Evolutionary conservation across 1,140 invertebrate genomes (phyloP).

Genomic region (Mercenaria mercenaria): DNA sequence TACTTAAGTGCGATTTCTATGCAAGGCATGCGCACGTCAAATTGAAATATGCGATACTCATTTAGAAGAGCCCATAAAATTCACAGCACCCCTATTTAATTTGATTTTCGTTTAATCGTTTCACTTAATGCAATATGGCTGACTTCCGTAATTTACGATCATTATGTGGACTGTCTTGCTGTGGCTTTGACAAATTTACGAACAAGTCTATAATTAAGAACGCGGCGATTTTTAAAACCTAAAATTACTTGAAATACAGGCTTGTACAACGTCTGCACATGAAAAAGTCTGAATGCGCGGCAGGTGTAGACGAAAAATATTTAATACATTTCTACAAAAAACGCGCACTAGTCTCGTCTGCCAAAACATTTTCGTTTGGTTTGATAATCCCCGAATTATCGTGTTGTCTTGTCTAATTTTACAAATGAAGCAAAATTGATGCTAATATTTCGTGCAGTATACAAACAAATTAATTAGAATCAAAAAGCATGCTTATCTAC

Average conservation of each 20-base stretch:
- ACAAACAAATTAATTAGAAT: conserved; percentile 24
- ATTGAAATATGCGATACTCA: not conserved
- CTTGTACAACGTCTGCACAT: not conserved
- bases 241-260: conserved; percentile 7
- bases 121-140: conserved; percentile 39
- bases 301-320: conserved; percentile 8
- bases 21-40: not conserved
- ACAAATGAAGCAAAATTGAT: conserved; percentile 15
- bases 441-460: not conserved
- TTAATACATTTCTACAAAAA: conserved; percentile 11
- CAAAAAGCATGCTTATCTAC: conserved; percentile 15
- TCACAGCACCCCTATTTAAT: conserved; percentile 37
- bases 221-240: conserved; percentile 17
- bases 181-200: conserved; percentile 25
- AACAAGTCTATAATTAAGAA: conserved; percentile 49
- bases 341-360: not conserved
- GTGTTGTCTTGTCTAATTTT: conserved; percentile 17
- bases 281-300: not conserved
- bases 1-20: not conserved
- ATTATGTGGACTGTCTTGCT: not conserved
- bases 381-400: conserved; percentile 24
- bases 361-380: conserved; percentile 31
- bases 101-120: conserved; percentile 32
- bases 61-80: conserved; percentile 30
- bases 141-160: conserved; percentile 34